A percentile compares a stretch with the other conserved stretches of the same genome.
Conservation (phyloP, 2,113 vertebrate species). For the Trochalopteron elliotii region DNA sequence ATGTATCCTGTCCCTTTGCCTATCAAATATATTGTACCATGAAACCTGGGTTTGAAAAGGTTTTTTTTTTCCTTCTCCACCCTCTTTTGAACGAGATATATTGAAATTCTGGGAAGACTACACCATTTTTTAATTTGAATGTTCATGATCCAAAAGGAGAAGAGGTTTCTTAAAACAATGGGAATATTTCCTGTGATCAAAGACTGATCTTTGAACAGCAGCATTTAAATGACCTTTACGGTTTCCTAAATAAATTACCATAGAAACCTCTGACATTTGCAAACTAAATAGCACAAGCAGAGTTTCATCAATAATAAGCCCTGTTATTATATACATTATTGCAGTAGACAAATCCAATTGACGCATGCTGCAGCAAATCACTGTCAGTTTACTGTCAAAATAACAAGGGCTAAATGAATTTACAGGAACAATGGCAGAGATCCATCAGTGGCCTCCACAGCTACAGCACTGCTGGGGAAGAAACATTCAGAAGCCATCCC, state of each 20-base stretch:
- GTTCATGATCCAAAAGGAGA: constrained; percentile 27
- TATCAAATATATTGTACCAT: background rate
- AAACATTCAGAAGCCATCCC: constrained; percentile 12
- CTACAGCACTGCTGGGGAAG: background rate
- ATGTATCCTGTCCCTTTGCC: background rate
- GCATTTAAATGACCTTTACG: constrained; percentile 75
- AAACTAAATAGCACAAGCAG: constrained; percentile 72
- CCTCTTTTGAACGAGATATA: background rate
- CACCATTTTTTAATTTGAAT: constrained; percentile 19
- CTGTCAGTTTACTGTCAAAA: constrained; percentile 73
- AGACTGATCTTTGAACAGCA: constrained; percentile 67
- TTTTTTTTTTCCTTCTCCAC: rapidly evolving
- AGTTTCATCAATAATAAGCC: constrained; percentile 75
- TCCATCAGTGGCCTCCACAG: constrained; percentile 49
- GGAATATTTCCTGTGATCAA: constrained; percentile 31
- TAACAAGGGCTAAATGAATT: constrained; percentile 70
- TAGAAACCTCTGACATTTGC: constrained; percentile 80
- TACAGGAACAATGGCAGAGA: constrained; percentile 52
- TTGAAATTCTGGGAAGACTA: constrained; percentile 12
- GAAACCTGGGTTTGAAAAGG: background rate
- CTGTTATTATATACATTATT: constrained; percentile 73
- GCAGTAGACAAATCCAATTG: constrained; percentile 72
- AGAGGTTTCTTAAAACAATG: constrained; percentile 5
- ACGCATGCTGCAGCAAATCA: constrained; percentile 66
- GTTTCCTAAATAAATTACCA: constrained; percentile 76